Evolutionary conservation across 2,113 vertebrate species (phyloP).

Genomic region (Cyrtonyx montezumae): DNA sequence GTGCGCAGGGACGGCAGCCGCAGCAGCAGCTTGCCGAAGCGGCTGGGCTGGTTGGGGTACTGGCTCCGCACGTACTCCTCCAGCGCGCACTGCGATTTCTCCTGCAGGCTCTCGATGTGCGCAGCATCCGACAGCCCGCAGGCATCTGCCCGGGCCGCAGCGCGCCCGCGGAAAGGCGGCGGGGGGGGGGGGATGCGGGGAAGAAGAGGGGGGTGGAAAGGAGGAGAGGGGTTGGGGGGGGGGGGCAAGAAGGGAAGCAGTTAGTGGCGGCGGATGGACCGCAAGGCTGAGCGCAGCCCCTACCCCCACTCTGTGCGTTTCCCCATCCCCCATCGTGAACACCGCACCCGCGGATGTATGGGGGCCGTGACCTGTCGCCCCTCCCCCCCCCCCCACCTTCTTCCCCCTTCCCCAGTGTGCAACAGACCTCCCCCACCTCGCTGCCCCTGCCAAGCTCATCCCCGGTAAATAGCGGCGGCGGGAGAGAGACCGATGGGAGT

Average conservation of each 20-base stretch:
- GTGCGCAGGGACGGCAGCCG: slow-evolving; percentile 95
- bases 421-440: no score
- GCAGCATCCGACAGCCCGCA: slow-evolving; percentile 98
- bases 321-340: no score
- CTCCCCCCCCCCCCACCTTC: background rate
- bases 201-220: no score
- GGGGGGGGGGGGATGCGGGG: no score
- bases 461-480: background rate
- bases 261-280: background rate
- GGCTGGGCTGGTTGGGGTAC: slow-evolving; percentile 97
- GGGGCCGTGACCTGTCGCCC: background rate
- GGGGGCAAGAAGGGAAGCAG: background rate
- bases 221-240: no score
- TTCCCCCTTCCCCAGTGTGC: background rate
- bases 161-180: slow-evolving; percentile 13
- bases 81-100: slow-evolving; percentile 97
- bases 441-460: no score
- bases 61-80: slow-evolving; percentile 98
- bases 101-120: slow-evolving; percentile 97
- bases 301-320: background rate
- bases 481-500: background rate
- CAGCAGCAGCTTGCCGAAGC: slow-evolving; percentile 97
- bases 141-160: slow-evolving; percentile 83
- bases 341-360: background rate
- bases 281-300: background rate